These are phyloP conservation scores for Manacus vitellinus DNA, from an alignment of 2,113 vertebrate species.

Conservation along the genomic window DNA sequence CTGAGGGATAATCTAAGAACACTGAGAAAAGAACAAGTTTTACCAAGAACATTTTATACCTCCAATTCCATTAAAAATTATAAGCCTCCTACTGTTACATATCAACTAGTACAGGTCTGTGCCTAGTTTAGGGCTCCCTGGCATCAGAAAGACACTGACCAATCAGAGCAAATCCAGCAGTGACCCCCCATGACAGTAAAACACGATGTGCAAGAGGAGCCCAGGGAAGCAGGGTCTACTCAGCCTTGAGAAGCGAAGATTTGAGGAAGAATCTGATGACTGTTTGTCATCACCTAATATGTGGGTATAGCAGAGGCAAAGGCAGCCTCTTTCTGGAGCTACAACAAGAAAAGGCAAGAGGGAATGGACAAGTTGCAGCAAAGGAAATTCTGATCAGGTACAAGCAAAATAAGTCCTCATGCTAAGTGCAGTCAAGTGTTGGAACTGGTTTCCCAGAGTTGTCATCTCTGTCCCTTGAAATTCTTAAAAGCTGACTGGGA, in stretches of 20 bases:
- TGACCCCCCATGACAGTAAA: fast-evolving
- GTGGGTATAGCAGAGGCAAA: neutral
- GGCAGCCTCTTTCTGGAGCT: neutral
- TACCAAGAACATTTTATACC: neutral
- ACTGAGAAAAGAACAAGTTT: neutral
- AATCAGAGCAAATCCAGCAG: neutral
- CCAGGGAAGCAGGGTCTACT: neutral
- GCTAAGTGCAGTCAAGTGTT: neutral
- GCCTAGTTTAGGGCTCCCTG: neutral
- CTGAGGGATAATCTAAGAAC: neutral
- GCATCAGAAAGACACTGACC: neutral
- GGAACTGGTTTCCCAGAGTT: neutral
- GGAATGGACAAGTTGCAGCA: neutral
- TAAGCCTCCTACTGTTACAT: neutral
- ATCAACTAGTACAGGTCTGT: neutral
- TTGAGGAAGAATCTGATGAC: neutral
- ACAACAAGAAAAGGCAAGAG: neutral
- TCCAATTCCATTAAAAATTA: neutral
- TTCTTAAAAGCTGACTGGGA: neutral
- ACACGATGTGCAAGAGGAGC: neutral
- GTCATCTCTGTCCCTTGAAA: neutral
- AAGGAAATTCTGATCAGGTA: neutral
- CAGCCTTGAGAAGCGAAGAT: neutral
- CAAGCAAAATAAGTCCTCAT: neutral
- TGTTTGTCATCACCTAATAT: too few species aligned